phyloP scores from a whole-genome alignment of 2,113 vertebrate genomes.

The Neogobius melanostomus region DNA sequence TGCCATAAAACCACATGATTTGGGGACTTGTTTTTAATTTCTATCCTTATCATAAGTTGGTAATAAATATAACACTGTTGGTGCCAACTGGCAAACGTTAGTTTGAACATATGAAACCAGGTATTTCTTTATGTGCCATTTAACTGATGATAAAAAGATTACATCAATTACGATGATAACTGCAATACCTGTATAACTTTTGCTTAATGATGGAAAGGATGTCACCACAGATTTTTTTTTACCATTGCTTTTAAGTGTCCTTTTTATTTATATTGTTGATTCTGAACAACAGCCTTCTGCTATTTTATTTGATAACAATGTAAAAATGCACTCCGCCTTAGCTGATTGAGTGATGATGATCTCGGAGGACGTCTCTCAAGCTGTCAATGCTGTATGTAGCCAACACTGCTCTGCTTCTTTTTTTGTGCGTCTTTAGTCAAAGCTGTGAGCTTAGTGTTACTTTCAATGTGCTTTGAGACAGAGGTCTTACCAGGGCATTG shows the following conservation, averaged over 20 bases:
- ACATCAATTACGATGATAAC: constrained; percentile 10
- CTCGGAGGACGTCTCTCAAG: constrained; percentile 50
- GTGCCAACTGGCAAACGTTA: constrained; percentile 21
- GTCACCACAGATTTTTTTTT: constrained; percentile 47
- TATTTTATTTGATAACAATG: constrained; percentile 50
- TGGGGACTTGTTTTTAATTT: constrained; percentile 71
- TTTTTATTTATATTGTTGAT: constrained; percentile 31
- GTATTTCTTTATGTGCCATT: constrained; percentile 30
- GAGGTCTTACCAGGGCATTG: constrained; percentile 41
- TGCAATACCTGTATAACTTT: constrained; percentile 39
- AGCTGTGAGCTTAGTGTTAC: background rate
- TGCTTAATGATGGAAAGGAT: constrained; percentile 25
- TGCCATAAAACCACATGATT: constrained; percentile 89
- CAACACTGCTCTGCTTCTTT: constrained; percentile 26
- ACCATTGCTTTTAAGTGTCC: constrained; percentile 47
- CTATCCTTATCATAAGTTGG: constrained; percentile 51
- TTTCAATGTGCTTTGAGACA: constrained; percentile 27
- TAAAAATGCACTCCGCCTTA: constrained; percentile 81
- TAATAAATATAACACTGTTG: constrained; percentile 33
- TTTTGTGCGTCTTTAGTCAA: constrained; percentile 18
- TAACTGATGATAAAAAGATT: constrained; percentile 33
- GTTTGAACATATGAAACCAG: constrained; percentile 21
- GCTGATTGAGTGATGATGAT: constrained; percentile 76
- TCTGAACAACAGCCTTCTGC: constrained; percentile 14
- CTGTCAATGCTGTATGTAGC: constrained; percentile 56